These are phyloP conservation scores for Microplitis mediator DNA, from an alignment of 1,140 invertebrate genomes.

Conservation along the genomic window DNA sequence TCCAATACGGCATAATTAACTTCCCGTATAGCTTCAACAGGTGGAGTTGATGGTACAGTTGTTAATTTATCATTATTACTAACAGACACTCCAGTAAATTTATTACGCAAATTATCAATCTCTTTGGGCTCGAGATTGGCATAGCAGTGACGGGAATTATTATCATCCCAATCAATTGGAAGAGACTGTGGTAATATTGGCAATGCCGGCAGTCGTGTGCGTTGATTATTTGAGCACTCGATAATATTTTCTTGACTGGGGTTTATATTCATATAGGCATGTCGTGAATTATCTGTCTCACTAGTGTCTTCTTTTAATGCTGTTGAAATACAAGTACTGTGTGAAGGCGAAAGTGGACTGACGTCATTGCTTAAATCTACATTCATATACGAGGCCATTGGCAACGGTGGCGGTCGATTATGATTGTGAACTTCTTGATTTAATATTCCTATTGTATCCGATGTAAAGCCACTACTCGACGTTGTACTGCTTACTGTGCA, in stretches of 20 bases:
- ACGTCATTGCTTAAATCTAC: slow-evolving; percentile 49
- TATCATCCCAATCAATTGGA: slow-evolving; percentile 46
- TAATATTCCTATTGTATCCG: slow-evolving; percentile 37
- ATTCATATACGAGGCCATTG: slow-evolving; percentile 56
- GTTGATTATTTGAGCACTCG: slow-evolving; percentile 21
- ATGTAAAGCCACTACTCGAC: slow-evolving; percentile 43
- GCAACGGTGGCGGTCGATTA: slow-evolving; percentile 24
- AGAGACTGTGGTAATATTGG: slow-evolving; percentile 29
- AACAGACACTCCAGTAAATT: slow-evolving; percentile 47
- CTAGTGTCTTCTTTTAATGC: slow-evolving; percentile 38
- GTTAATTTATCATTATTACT: slow-evolving; percentile 49
- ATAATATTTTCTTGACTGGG: slow-evolving; percentile 53
- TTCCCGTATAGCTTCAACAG: slow-evolving; percentile 59
- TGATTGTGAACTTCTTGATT: slow-evolving; percentile 32
- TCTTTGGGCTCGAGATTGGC: slow-evolving; percentile 71
- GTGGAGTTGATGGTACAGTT: slow-evolving; percentile 59
- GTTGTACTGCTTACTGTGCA: slow-evolving; percentile 48
- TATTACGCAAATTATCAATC: slow-evolving; percentile 60
- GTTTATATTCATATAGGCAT: slow-evolving; percentile 73
- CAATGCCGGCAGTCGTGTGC: slow-evolving; percentile 41
- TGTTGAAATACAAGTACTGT: slow-evolving; percentile 39
- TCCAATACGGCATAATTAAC: slow-evolving; percentile 82
- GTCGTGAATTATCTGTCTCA: slow-evolving; percentile 36
- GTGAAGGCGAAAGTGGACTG: slow-evolving; percentile 49
- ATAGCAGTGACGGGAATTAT: slow-evolving; percentile 63